Conservation (phyloP, 2,113 vertebrate species). For the Hemiprocne comata region DNA sequence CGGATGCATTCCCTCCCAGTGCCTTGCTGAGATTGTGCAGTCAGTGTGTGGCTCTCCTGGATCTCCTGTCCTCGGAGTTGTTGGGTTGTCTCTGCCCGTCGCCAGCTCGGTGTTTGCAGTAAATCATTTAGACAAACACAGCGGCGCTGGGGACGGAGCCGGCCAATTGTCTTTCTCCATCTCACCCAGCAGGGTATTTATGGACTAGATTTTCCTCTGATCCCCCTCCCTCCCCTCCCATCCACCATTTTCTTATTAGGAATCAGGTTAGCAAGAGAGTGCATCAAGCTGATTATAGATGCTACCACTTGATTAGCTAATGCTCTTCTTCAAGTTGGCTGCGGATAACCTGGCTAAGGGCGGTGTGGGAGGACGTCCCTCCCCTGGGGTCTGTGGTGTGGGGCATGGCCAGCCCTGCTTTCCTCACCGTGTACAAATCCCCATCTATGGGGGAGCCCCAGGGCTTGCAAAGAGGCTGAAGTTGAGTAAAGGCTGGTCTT, state of each 20-base stretch:
- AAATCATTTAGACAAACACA: constrained; percentile 54
- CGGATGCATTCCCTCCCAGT: constrained; percentile 70
- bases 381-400: rapidly evolving
- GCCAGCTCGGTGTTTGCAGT: background rate
- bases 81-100: background rate
- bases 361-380: rapidly evolving
- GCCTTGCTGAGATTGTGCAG: constrained; percentile 65
- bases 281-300: constrained; percentile 70
- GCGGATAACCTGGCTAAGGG: background rate
- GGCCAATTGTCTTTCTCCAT: background rate
- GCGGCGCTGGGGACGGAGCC: background rate
- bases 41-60: background rate
- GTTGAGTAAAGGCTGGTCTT: background rate
- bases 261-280: constrained; percentile 61
- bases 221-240: background rate
- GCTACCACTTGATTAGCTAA: constrained; percentile 68
- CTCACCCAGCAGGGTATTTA: background rate
- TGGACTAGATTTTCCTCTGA: background rate
- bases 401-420: background rate
- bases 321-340: background rate
- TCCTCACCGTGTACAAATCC: background rate
- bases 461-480: background rate
- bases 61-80: constrained; percentile 35
- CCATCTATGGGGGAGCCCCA: rapidly evolving
- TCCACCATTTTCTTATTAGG: constrained; percentile 65